Percentiles rank a stretch among this genome's conserved stretches.
phyloP scores from a whole-genome alignment of 2,888 invertebrate species.

The Emmelina monodactyla region DNA sequence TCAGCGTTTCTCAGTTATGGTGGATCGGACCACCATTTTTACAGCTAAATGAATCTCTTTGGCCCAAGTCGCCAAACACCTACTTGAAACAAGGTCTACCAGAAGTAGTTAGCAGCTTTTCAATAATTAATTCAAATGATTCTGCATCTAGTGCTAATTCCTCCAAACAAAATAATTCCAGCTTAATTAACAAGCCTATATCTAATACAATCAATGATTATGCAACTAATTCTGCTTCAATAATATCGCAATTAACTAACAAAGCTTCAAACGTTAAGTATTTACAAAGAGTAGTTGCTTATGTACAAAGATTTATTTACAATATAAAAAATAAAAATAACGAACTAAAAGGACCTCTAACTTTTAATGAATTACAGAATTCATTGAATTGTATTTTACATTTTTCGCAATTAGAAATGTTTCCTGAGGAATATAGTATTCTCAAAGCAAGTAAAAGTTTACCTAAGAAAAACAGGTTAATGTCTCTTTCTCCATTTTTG shows the following conservation, averaged over 20 bases:
- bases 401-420: not conserved
- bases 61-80: not conserved
- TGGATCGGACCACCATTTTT: not conserved
- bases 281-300: not conserved
- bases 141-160: not conserved
- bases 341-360: not conserved
- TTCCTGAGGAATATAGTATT: too few relatives aligned
- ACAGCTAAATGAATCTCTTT: not conserved
- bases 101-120: not conserved
- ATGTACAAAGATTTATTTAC: not conserved
- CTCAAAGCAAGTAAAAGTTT: not conserved
- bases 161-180: not conserved
- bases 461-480: not conserved
- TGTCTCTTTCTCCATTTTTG: not conserved
- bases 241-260: not conserved
- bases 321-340: not conserved
- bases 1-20: not conserved
- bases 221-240: too few relatives aligned
- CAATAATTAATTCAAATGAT: not conserved
- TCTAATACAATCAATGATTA: too few relatives aligned
- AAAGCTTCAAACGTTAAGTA: not conserved
- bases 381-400: not conserved
- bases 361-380: not conserved
- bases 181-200: too few relatives aligned
- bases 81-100: slow-evolving; percentile 1